Base-by-base conservation (phyloP, 2,888 invertebrate genomes). In the Tetragonisca angustula region DNA sequence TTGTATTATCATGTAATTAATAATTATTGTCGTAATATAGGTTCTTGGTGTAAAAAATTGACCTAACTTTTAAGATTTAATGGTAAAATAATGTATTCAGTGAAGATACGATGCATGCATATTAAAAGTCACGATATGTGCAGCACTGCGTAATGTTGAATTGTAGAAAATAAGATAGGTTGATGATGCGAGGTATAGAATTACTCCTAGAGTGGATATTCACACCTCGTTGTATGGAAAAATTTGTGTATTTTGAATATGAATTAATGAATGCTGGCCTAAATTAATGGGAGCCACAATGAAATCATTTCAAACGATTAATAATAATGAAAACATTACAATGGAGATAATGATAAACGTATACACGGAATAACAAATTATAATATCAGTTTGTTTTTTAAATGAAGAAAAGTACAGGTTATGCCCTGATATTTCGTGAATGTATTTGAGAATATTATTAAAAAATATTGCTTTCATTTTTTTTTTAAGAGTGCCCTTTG, bases 11-110 rank as follows among this genome's bases (percentile, higher is more conserved):
- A 91, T 94, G 94, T 94, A 93, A 94, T 93, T 94, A 93, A 89
- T 92, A 93, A 93, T 93, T 94, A 93, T 94, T 91, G 92, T 94
- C 92, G 92, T 94, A 93, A 93, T 91, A 92, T 94, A 94, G 93
- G 91, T 92, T 91, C 92, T 94, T 92, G 92, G 92, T 94, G 93
- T 93, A 94, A 93, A 93, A 92, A 89, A 93, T 93, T 93, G 91
- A 93, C 90, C 89, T 93, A 93, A 94, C 89, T 88, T 90, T 91
- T 92, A 93, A 94, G 93, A 91, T 89, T 88, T 90, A 91, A 90
- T 89, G 90, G 88, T 92, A 88, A 91, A 89, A 87, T 87, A 86
- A 91, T 91, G 85, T 91, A 90, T 91, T 90, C 90, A 89, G 85
- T 88, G 85, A 86, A 86, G 85, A 79, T 90, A 88, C 70, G 85